Base-by-base conservation (phyloP, 2,113 vertebrate species). In the Spizaetus ornatus region DNA sequence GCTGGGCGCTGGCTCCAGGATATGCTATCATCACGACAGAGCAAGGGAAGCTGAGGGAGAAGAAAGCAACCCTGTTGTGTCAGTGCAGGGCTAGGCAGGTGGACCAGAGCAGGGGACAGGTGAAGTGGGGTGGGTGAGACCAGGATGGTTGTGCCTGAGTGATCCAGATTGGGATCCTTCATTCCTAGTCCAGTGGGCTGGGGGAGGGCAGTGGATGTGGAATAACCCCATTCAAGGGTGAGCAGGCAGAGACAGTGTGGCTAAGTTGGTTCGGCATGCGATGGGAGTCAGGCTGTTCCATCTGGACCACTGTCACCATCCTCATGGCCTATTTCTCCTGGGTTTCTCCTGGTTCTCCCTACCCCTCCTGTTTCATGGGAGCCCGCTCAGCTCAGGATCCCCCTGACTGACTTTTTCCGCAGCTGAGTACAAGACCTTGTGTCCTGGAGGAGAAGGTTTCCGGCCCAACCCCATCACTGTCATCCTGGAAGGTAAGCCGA, bases 381-480 rank as follows among this genome's bases (percentile, higher is more conserved):
- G 15, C 66, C 67, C 4, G 1, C 65, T 36, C 18, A 74, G 32
- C 71, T 63, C 50, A 66, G 59, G 36, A 40, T 34, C 21, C 38
- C 47, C 45, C 71, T 34, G 27, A 11, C 59, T 73, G 32, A 40
- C 48, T 92, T 83, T 97, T 53, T 55, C 95, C 90, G 19, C 97
- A 99, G 99, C 99, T 0, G 99, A 99, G 88, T 99, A 99, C 95
- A 99, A 99, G 97, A 99, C 99, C 48, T 84, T 99, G 63, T 99
- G 99, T 95, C 99, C 99, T 0, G 99, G 99, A 66, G 99, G 99
- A 55, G 99, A 99, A 93, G 99, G 99, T 10, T 99, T 99, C 98
- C 95, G 98, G 66, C 99, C 99, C 61, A 99, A 99, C 96, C 99
- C 99, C 66, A 98, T 99, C 97, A 99, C 99, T 1, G 99, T 99